Evolutionary conservation across 2,113 vertebrate genomes (phyloP).

Genomic region (Abramis brama): DNA sequence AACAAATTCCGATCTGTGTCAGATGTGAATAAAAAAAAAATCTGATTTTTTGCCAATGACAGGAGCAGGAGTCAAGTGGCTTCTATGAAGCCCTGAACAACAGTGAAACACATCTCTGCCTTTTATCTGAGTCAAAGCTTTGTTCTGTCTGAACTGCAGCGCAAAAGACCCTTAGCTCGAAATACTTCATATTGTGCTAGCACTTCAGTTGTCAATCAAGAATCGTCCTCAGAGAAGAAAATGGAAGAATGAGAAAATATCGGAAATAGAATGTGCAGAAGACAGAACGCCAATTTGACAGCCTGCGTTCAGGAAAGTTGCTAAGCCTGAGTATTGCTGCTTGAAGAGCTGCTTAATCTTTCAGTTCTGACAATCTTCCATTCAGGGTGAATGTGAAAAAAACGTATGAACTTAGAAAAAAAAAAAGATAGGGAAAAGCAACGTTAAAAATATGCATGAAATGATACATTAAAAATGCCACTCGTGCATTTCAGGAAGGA

Average conservation of each 20-base stretch:
- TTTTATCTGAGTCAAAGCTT: slow-evolving; percentile 40
- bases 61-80: slow-evolving; percentile 32
- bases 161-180: slow-evolving; percentile 3
- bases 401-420: background rate
- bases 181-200: slow-evolving; percentile 27
- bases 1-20: too few species aligned
- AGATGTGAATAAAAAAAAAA: too few species aligned
- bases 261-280: background rate
- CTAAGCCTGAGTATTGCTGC: background rate
- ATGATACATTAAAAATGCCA: slow-evolving; percentile 10
- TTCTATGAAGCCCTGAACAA: slow-evolving; percentile 23
- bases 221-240: slow-evolving; percentile 19
- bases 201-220: slow-evolving; percentile 34
- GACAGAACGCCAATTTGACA: slow-evolving; percentile 10
- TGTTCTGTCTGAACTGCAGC: slow-evolving; percentile 17
- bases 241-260: slow-evolving; percentile 12
- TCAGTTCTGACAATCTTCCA: background rate
- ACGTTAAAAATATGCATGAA: slow-evolving; percentile 10
- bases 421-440: background rate
- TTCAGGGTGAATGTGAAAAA: slow-evolving; percentile 4
- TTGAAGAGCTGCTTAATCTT: slow-evolving; percentile 8
- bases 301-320: background rate
- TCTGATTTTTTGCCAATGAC: background rate
- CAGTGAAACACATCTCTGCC: background rate
- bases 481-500: slow-evolving; percentile 22